Conservation (phyloP, 2,888 invertebrate genomes). For the Dusona sp. region DNA sequence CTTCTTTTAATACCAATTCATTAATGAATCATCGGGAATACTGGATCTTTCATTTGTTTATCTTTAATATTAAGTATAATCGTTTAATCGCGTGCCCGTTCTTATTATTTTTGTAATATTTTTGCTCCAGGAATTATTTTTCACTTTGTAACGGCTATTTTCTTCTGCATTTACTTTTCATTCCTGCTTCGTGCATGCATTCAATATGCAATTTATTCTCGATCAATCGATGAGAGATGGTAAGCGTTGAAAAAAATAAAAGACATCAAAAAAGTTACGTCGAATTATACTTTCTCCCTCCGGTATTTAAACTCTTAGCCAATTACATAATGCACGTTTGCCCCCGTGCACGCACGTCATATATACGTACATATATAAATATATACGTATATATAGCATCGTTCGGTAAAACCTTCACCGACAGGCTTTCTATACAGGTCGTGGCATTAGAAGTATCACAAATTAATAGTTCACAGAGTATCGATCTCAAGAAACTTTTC, state of each 20-base stretch:
- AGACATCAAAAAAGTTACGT: constrained; percentile 53
- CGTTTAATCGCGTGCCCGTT: constrained; percentile 53
- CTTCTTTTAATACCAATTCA: constrained; percentile 76
- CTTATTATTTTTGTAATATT: constrained; percentile 34
- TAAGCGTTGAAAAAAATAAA: constrained; percentile 23
- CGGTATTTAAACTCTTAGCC: constrained; percentile 54
- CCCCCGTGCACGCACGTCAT: constrained; percentile 62
- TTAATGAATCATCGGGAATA: constrained; percentile 75
- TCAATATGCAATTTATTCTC: constrained; percentile 46
- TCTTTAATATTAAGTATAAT: constrained; percentile 71
- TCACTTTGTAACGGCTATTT: constrained; percentile 23
- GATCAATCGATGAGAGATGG: constrained; percentile 46
- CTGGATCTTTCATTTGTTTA: constrained; percentile 73
- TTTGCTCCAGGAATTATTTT: constrained; percentile 52
- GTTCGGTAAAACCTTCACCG: constrained; percentile 48
- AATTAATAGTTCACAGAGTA: not conserved
- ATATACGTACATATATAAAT: constrained; percentile 65
- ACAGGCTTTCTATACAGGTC: constrained; percentile 53
- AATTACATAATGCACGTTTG: constrained; percentile 68
- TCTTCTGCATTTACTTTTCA: constrained; percentile 25
- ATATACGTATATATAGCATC: constrained; percentile 61
- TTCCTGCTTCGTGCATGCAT: constrained; percentile 23
- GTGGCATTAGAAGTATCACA: constrained; percentile 28
- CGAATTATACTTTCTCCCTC: constrained; percentile 50
- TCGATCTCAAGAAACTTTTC: not conserved